Base-by-base conservation (phyloP, 2,888 invertebrate genomes). In the Ceramica pisi region DNA sequence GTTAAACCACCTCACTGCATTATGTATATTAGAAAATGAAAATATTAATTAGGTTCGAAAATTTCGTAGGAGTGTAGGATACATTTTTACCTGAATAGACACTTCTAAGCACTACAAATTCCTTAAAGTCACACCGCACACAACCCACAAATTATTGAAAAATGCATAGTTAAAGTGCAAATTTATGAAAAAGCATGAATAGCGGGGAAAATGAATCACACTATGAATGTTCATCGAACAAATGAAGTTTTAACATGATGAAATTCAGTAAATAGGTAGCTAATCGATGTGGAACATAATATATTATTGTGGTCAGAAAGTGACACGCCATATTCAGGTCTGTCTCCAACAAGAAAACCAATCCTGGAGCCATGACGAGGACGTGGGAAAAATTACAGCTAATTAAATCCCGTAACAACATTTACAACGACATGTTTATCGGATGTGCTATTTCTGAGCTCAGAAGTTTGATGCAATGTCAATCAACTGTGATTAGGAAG, bases 381-480 rank as follows among this genome's bases (percentile, higher is more conserved):
- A 72, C 67, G 41, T 48, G 35, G 44, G 60, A 71, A 78, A 78
- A 64, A 64, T 41, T 72, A 31, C 64, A 44, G 48, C 50, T 23
- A 73, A 73, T 65, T 8, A 50, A 60, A 53, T 65, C 41, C 59
- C 74, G 75, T 80, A 85, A 87, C 80, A 83, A 85, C 81, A 68
- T 69, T 63, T n/a, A 48, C 26, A 48, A 83, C 85, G 90, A 89
- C 89, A 87, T 91, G 90, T 92, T 91, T 92, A 91, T 82, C 80
- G 86, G 80, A 85, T 84, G 85, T 81, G 88, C 88, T 91, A 91
- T 92, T 92, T 90, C 85, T 84, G 88, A 86, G 84, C 72, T 68
- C 80, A 81, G 78, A 80, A 81, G 84, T 87, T 89, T 86, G 87
- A 84, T 89, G 89, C 85, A 90, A 90, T 91, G 90, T 92, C 93